These are phyloP conservation scores for Oscheius sp. DNA, from an alignment of 1,140 invertebrate species.

Conservation along the genomic window DNA sequence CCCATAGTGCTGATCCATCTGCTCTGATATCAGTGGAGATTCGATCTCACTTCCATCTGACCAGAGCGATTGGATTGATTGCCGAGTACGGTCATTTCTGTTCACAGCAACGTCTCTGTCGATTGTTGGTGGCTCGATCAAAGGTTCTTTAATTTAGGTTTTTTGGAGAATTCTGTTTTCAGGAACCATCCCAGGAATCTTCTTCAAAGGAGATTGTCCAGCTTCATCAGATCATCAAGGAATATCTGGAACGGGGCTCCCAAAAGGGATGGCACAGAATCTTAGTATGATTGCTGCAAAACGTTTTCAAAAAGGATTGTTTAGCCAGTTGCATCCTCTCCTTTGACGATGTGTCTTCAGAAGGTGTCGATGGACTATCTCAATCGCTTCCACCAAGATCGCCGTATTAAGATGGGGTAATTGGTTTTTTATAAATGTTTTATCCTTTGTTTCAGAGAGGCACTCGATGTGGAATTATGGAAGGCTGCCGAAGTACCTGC, in stretches of 20 bases:
- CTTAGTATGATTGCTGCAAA: not conserved
- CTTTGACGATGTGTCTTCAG: slow-evolving; percentile 29
- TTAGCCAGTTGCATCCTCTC: not conserved
- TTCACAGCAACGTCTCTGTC: slow-evolving; percentile 44
- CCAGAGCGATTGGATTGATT: slow-evolving; percentile 9
- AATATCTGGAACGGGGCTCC: slow-evolving; percentile 8
- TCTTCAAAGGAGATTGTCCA: slow-evolving; percentile 54
- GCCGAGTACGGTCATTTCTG: slow-evolving; percentile 31
- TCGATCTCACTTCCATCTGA: slow-evolving; percentile 1
- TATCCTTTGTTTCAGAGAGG: slow-evolving; percentile 50
- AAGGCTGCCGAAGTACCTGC: slow-evolving; percentile 82
- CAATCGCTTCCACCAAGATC: slow-evolving; percentile 81
- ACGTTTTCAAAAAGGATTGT: not conserved
- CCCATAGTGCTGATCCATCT: not conserved
- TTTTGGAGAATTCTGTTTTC: no score
- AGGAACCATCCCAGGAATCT: not conserved
- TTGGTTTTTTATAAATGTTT: slow-evolving; percentile 57
- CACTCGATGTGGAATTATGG: slow-evolving; percentile 89
- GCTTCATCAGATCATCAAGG: slow-evolving; percentile 65
- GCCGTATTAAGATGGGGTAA: slow-evolving; percentile 76
- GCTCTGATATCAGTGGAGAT: slow-evolving; percentile 19
- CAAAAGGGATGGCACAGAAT: slow-evolving; percentile 23
- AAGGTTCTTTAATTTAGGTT: no score
- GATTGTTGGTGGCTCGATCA: slow-evolving; percentile 33
- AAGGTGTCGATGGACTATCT: slow-evolving; percentile 69